Percentiles rank a stretch among this genome's conserved stretches.
Evolutionary conservation across 1,140 invertebrate genomes (phyloP).

Genomic region (Caenorhabditis latens): DNA sequence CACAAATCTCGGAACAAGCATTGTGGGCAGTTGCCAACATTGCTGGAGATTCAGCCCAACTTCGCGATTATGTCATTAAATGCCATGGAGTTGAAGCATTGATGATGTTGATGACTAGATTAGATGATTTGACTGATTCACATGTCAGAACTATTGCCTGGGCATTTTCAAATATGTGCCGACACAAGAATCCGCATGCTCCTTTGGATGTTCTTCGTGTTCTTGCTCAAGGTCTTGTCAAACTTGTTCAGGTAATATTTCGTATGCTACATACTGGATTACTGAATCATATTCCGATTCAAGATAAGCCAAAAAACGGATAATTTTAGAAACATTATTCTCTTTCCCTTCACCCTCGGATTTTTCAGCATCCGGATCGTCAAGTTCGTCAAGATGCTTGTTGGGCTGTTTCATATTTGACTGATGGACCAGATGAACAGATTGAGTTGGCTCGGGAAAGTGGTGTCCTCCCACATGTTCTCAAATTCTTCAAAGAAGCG

Average conservation of each 20-base stretch:
- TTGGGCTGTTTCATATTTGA: conserved; percentile 70
- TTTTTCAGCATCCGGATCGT: conserved; percentile 60
- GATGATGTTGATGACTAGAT: conserved; percentile 44
- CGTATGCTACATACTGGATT: too few relatives aligned
- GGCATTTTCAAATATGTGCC: conserved; percentile 69
- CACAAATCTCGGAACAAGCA: conserved; percentile 79
- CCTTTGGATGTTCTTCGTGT: conserved; percentile 60
- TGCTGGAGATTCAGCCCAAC: conserved; percentile 74
- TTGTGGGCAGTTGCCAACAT: conserved; percentile 80
- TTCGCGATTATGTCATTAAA: conserved; percentile 67
- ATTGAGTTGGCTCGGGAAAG: conserved; percentile 58
- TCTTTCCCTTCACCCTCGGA: not conserved
- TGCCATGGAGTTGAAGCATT: conserved; percentile 65
- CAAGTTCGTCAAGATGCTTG: conserved; percentile 66
- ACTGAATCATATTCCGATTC: too few relatives aligned
- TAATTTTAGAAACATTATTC: not conserved
- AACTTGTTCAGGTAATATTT: conserved; percentile 60
- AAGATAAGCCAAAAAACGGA: too few relatives aligned
- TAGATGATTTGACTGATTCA: conserved; percentile 47
- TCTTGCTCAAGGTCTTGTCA: conserved; percentile 52
- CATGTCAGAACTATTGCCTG: conserved; percentile 68
- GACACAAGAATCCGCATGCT: conserved; percentile 68
- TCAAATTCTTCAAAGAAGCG: conserved; percentile 49
- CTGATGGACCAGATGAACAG: conserved; percentile 69
- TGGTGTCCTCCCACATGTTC: conserved; percentile 56